A percentile compares a stretch with the other conserved stretches of the same genome.
These are phyloP conservation scores for Troides helena DNA, from an alignment of 2,888 invertebrate species.

Conservation along the genomic window DNA sequence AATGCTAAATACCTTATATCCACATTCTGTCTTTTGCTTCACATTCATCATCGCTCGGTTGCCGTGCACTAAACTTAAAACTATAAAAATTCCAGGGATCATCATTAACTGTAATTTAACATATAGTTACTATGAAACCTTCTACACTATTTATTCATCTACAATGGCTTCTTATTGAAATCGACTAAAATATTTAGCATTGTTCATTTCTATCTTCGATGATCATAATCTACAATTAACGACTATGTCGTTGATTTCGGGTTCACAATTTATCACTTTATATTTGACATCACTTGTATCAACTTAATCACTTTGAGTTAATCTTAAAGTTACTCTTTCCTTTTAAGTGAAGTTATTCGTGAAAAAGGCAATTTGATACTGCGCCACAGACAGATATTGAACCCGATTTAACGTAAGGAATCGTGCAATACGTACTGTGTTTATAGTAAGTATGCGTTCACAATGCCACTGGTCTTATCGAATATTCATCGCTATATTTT, in stretches of 20 bases:
- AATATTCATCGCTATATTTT: no score
- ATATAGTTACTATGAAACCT: no score
- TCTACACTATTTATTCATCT: no score
- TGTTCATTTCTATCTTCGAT: no score
- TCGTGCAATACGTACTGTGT: constrained; percentile 19
- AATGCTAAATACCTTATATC: constrained; percentile 55
- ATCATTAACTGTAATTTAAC: no score
- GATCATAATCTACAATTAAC: no score
- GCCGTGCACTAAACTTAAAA: constrained; percentile 19
- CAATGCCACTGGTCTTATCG: constrained; percentile 4
- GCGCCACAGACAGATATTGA: constrained; percentile 14
- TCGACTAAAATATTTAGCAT: no score
- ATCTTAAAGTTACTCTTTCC: neutral
- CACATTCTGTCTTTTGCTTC: constrained; percentile 55
- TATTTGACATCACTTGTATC: neutral
- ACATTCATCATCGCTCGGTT: constrained; percentile 12
- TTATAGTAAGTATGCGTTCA: constrained; percentile 22
- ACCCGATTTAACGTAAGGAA: constrained; percentile 18
- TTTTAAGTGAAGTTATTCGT: constrained; percentile 5
- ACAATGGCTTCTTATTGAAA: no score
- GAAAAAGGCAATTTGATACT: constrained; percentile 12
- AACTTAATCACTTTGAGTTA: neutral
- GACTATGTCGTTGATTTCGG: no score
- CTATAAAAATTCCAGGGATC: neutral
- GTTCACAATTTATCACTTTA: no score